Percentiles rank a stretch among this genome's conserved stretches.
phyloP scores from a whole-genome alignment of 2,797 vertebrate genomes.

The Coilia nasus region DNA sequence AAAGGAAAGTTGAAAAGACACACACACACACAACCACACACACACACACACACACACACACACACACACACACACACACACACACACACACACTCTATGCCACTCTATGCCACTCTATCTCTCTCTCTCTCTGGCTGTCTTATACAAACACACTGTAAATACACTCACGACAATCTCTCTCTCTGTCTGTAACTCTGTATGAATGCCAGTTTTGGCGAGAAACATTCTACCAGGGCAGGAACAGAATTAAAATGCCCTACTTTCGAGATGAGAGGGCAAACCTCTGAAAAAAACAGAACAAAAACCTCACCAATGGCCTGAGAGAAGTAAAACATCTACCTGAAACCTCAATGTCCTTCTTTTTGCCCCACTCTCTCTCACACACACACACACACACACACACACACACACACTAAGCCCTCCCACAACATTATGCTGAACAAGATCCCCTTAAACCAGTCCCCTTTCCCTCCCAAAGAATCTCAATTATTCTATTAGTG shows the following conservation, averaged over 20 bases:
- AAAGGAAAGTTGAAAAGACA: too few relatives aligned
- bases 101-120: neutral
- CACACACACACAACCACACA: neutral
- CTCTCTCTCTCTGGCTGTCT: neutral
- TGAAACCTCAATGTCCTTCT: neutral
- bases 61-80: neutral
- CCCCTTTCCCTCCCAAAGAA: conserved; percentile 8
- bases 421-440: neutral
- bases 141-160: neutral
- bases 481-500: conserved; percentile 43
- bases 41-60: neutral
- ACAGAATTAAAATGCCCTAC: neutral
- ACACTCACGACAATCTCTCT: too few relatives aligned
- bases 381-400: conserved; percentile 12
- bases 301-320: neutral
- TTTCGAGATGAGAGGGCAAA: neutral
- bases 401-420: neutral
- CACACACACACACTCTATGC: neutral
- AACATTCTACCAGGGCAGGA: neutral
- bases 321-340: neutral
- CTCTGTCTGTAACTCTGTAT: neutral
- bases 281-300: neutral
- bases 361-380: neutral
- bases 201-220: neutral
- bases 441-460: neutral